Evolutionary conservation across 2,113 vertebrate species (phyloP), one percentile per base, ranked within the genome.

Genomic region (Acrocephalus arundinaceus): DNA sequence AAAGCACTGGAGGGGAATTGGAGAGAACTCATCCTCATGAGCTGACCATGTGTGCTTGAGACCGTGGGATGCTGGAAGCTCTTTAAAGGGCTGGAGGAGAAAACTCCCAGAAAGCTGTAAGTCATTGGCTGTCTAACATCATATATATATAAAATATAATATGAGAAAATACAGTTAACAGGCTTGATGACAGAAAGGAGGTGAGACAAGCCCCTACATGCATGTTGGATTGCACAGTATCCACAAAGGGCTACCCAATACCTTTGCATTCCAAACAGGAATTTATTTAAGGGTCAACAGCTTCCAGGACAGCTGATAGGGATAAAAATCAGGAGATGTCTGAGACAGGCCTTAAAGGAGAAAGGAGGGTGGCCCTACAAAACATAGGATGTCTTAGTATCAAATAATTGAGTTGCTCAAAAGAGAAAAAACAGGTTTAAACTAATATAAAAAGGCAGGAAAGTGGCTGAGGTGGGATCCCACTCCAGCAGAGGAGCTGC

Each of bases 331-430:
- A 71, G 54, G 30, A 79, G 39, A 72, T n/a, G 43, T 39, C 39
- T 22, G 30, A 81, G n/a, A 39, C 6, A 23, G 31, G 13, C 19
- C 71, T 68, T 39, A 65, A 51, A 57, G 10, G 11, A 80, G 62
- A 65, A 51, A 57, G 10, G 11, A 80, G 62, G 16, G 21, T 2
- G 1, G n/a, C 13, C 18, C 65, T 55, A 20, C 13, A 52, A 82
- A 82, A 72, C 48, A 37, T 0, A 0, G 25, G n/a, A 57, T 4
- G 4, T n/a, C 54, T 33, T 27, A 82, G 45, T 39, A 25, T 41
- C 0, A 0, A 87, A 89, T 31, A 52, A 68, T 11, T 22, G 37
- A 85, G 23, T 19, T 65, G 57, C 16, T 20, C 17, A 4, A 72
- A 67, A 58, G 37, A 10, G 6, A 9, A 70, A 68, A 27, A 67